Percentiles rank a stretch among this genome's conserved stretches.
Evolutionary conservation across 2,797 vertebrate genomes (phyloP).

Genomic region (Tokudaia tokunoshimensis): DNA sequence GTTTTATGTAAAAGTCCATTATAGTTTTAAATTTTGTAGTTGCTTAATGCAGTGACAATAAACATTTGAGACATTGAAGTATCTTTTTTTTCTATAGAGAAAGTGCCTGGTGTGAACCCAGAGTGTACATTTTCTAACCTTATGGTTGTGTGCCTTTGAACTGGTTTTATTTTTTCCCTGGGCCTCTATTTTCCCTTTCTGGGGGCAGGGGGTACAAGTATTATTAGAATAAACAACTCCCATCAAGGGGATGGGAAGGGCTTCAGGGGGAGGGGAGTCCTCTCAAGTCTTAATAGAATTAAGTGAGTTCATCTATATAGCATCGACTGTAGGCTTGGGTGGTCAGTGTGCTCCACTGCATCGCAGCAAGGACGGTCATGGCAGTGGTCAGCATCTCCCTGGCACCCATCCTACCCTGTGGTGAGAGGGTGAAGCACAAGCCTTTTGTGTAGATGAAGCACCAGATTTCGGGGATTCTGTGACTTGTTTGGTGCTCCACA

Average conservation of each 20-base stretch:
- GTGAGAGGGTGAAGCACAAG: background rate
- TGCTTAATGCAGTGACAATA: background rate
- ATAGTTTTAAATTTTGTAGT: background rate
- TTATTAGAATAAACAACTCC: background rate
- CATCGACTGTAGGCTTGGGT: background rate
- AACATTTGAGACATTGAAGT: background rate
- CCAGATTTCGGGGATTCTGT: background rate
- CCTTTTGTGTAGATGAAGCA: background rate
- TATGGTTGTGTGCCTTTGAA: background rate
- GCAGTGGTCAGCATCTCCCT: fast-evolving
- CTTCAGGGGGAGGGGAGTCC: background rate
- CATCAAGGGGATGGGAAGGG: background rate
- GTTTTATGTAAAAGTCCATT: background rate
- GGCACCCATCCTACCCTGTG: background rate
- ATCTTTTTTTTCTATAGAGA: background rate
- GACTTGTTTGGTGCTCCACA: background rate
- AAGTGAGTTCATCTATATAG: background rate
- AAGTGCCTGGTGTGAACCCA: background rate
- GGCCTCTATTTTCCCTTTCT: background rate
- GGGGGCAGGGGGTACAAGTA: background rate
- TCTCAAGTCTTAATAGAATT: background rate
- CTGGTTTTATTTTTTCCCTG: background rate
- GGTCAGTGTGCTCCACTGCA: background rate
- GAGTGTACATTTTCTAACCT: background rate
- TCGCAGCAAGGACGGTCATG: too few species aligned